phyloP scores from a whole-genome alignment of 2,113 vertebrate species.

The Fregata magnificens region DNA sequence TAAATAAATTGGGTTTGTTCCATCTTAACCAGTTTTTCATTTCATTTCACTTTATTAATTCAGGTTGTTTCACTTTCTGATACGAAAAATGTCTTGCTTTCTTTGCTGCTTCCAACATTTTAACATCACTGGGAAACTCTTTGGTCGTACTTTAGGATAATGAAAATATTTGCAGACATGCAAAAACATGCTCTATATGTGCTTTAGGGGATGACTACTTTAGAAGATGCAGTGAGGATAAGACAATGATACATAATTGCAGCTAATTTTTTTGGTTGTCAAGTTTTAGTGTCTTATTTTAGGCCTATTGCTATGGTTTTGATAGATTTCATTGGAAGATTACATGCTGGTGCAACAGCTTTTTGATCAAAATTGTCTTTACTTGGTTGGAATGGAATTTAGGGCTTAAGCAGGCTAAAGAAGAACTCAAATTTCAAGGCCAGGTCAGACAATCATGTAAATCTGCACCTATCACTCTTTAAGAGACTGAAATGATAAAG shows the following conservation, averaged over 20 bases:
- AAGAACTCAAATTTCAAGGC: background rate
- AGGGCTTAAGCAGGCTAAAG: background rate
- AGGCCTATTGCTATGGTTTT: background rate
- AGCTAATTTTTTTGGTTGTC: background rate
- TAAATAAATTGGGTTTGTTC: background rate
- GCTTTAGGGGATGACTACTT: background rate
- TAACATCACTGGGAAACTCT: background rate
- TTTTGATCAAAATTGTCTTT: background rate
- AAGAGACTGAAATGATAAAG: background rate
- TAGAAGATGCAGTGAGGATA: background rate
- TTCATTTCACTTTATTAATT: background rate
- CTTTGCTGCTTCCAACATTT: background rate
- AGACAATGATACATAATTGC: background rate
- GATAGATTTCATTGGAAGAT: background rate
- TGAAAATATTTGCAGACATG: background rate
- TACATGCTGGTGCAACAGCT: background rate
- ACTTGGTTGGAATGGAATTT: background rate
- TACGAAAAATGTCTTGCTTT: background rate
- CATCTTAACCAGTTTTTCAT: background rate
- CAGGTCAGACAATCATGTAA: background rate
- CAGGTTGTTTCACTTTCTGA: background rate
- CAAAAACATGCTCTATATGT: background rate
- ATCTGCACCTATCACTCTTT: background rate
- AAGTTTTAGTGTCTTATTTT: background rate
- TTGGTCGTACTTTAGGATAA: fast-evolving